phyloP scores from a whole-genome alignment of 2,113 vertebrate genomes.

The Spermophilus dauricus region DNA sequence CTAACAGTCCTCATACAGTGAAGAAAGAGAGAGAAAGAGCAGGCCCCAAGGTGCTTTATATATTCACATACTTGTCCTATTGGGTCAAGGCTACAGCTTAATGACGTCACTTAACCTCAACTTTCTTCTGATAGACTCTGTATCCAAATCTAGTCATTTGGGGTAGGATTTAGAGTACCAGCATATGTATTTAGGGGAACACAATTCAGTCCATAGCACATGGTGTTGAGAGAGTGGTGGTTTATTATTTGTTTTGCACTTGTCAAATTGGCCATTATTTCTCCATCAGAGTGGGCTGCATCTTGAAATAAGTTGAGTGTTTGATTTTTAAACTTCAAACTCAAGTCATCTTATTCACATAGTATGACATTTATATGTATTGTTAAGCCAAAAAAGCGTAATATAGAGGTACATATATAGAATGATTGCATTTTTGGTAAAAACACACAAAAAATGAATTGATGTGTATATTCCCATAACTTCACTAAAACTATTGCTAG shows the following conservation, averaged over 20 bases:
- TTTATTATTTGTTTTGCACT: not conserved
- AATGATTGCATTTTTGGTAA: not conserved
- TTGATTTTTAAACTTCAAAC: constrained; percentile 31
- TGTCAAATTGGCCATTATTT: not conserved
- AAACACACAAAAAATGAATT: not conserved
- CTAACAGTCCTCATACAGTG: not conserved
- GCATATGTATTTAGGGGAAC: not conserved
- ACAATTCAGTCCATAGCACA: not conserved
- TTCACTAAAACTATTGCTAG: not conserved
- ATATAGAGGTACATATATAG: not conserved
- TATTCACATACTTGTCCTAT: not conserved
- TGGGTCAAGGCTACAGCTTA: not conserved
- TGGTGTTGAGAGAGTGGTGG: not conserved
- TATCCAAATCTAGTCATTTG: not conserved
- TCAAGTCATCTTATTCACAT: not conserved
- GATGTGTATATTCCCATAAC: not conserved
- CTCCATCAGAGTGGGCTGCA: not conserved
- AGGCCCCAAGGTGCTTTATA: not conserved
- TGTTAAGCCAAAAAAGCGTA: not conserved
- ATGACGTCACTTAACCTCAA: not conserved
- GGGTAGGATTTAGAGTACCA: not conserved
- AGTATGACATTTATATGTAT: not conserved
- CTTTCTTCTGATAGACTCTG: not conserved
- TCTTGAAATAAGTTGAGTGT: not conserved
- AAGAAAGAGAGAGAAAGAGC: not conserved